Base-by-base conservation (phyloP, 2,113 vertebrate genomes). In the Arizona elegans region DNA sequence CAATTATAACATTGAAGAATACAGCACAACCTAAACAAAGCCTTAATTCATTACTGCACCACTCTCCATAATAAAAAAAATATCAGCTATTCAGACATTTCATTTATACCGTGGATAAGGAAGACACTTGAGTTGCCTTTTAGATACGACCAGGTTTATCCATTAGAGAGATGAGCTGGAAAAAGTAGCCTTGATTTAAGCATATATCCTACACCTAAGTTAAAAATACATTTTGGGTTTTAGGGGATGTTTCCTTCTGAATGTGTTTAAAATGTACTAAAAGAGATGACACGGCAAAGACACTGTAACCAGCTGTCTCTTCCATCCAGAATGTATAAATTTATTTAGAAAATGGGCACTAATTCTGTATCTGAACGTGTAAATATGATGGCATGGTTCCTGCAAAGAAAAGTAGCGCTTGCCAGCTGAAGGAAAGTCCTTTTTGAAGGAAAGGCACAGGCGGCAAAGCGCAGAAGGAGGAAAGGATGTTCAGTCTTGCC, bases 401-500 rank as follows among this genome's bases (percentile, higher is more conserved):
- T 12, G 29, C 29, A 91, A 95, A 94, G 92, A 94, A 95, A 95
- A 94, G 89, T 8, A 92, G 38, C 88, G 58, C 75, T 58, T 43
- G 91, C 92, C 91, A 59, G 9, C 81, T 90, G 56, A 56, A 47
- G 0, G 89, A 95, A 24, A 56, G 92, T 94, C 94, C 91, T 93
- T 95, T 92, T 55, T 92, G 86, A 95, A 96, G 93, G 93, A 96
- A 87, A 93, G 95, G 94, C 94, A 94, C 96, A 86, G 75, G 88
- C 95, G 95, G 92, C 93, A 96, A 94, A 59, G 90, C 52, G 89
- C 50, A 8, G 96, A 43, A 93, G 59, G 96, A 95, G 95, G 91
- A 96, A 96, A 95, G 91, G 52, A 0, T 47, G 94, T 90, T 95
- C 92, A 93, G 94, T 95, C 96, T 53, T 96, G 96, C 95, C 96